phyloP scores from a whole-genome alignment of 1,140 invertebrate species.

The Pseudomyrmex pallidus region DNA sequence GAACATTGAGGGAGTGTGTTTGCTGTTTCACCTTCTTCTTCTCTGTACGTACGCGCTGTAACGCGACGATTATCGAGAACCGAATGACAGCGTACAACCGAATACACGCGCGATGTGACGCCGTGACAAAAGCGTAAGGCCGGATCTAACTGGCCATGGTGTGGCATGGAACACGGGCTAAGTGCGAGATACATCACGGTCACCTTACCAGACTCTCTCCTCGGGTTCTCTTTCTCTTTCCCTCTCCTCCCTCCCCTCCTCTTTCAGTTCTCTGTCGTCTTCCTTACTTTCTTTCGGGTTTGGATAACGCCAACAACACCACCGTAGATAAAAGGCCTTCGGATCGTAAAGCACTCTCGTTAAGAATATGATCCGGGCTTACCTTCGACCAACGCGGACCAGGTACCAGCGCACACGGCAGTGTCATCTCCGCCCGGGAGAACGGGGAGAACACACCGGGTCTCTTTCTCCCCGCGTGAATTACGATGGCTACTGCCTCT shows the following conservation, averaged over 20 bases:
- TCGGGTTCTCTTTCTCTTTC: conserved; percentile 59
- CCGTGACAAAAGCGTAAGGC: conserved; percentile 70
- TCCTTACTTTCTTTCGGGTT: conserved; percentile 69
- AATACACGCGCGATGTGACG: conserved; percentile 69
- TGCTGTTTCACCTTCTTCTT: conserved; percentile 39
- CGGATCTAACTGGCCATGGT: conserved; percentile 63
- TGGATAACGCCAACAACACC: conserved; percentile 83
- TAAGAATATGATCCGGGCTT: conserved; percentile 85
- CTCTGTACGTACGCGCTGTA: conserved; percentile 14
- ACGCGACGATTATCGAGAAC: conserved; percentile 76
- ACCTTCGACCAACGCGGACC: conserved; percentile 81
- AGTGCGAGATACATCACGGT: conserved; percentile 84
- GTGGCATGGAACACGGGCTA: conserved; percentile 74
- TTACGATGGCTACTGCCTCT: conserved; percentile 82
- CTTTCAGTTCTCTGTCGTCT: conserved; percentile 3
- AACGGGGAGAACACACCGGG: conserved; percentile 66
- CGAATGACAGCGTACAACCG: conserved; percentile 67
- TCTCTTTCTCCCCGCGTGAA: conserved; percentile 61
- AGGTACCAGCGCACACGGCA: conserved; percentile 58
- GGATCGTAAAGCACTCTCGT: conserved; percentile 84
- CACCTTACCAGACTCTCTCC: conserved; percentile 75
- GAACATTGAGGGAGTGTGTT: conserved; percentile 13
- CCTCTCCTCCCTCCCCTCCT: background rate
- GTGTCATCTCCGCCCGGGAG: conserved; percentile 24
- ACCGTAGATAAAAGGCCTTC: conserved; percentile 83